A percentile compares a stretch with the other conserved stretches of the same genome.
phyloP scores from a whole-genome alignment of 2,888 invertebrate species.

The Pollenia amentaria region DNA sequence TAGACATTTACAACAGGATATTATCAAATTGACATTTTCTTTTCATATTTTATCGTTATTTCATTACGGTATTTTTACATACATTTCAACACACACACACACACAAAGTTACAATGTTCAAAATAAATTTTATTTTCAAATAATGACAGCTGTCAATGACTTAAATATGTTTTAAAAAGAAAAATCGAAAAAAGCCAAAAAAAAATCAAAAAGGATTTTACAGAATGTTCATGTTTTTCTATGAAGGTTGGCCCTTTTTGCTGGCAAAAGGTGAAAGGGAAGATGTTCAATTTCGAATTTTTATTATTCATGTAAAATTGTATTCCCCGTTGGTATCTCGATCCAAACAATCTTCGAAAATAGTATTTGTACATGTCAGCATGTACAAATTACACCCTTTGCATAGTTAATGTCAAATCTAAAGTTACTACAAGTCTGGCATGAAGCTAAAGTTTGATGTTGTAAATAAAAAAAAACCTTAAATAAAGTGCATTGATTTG shows the following conservation, averaged over 20 bases:
- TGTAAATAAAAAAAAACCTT: no score
- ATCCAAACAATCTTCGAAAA: not conserved
- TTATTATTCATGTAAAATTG: not conserved
- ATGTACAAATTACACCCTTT: not conserved
- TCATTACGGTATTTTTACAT: slow-evolving; percentile 1
- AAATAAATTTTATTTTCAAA: not conserved
- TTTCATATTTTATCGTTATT: slow-evolving; percentile 5
- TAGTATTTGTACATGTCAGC: not conserved
- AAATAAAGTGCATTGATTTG: no score
- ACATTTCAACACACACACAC: not conserved
- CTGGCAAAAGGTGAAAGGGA: not conserved
- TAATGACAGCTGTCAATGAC: slow-evolving; percentile 32
- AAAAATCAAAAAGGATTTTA: not conserved
- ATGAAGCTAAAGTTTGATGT: not conserved
- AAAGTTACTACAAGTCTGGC: not conserved
- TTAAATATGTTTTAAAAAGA: not conserved
- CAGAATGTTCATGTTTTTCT: no score
- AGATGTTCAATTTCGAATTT: not conserved
- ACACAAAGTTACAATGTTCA: not conserved
- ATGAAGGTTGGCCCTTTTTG: not conserved
- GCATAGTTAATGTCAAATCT: not conserved
- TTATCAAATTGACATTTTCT: slow-evolving; percentile 55
- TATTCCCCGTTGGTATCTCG: not conserved
- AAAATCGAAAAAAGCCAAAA: not conserved
- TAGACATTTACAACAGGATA: slow-evolving; percentile 29